A percentile compares a stretch with the other conserved stretches of the same genome.
These are phyloP conservation scores for Axinella damicornis DNA, from an alignment of 37 sponge, comb jelly and placozoan species.

Conservation along the genomic window DNA sequence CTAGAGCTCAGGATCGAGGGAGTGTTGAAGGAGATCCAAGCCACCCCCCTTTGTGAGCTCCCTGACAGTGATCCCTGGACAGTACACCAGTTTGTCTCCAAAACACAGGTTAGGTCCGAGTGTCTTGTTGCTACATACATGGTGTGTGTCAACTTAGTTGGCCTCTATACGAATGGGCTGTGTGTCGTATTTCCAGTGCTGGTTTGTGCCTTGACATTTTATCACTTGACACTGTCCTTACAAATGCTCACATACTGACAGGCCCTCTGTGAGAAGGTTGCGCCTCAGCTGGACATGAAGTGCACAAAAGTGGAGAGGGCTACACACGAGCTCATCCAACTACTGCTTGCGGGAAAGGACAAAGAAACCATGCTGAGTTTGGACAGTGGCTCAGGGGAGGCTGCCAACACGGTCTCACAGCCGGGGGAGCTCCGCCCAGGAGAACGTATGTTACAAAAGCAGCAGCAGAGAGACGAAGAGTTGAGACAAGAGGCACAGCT, in stretches of 20 bases:
- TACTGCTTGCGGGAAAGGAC: conserved; percentile 53
- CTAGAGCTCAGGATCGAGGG: conserved; percentile 75
- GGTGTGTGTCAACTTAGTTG: no score
- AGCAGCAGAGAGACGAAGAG: conserved; percentile 38
- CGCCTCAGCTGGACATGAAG: conserved; percentile 53
- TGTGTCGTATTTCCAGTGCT: no score
- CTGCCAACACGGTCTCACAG: conserved; percentile 9
- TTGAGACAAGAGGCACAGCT: conserved; percentile 71
- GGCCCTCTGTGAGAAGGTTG: conserved; percentile 41
- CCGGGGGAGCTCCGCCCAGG: conserved; percentile 47
- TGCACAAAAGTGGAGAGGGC: conserved; percentile 73
- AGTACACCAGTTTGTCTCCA: conserved; percentile 42
- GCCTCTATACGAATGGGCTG: no score
- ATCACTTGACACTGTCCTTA: no score
- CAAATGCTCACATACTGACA: no score
- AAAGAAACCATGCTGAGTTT: neutral
- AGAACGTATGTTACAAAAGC: conserved; percentile 36
- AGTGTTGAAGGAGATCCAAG: conserved; percentile 60
- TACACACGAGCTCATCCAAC: conserved; percentile 60
- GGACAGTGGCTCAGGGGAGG: neutral
- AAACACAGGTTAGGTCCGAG: conserved; percentile 14
- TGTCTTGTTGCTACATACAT: no score
- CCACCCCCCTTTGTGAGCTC: conserved; percentile 73
- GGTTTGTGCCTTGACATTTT: no score
- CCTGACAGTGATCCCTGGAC: conserved; percentile 74